Base-by-base conservation (phyloP, 2,888 invertebrate genomes). In the Oscheius myriophilus region DNA sequence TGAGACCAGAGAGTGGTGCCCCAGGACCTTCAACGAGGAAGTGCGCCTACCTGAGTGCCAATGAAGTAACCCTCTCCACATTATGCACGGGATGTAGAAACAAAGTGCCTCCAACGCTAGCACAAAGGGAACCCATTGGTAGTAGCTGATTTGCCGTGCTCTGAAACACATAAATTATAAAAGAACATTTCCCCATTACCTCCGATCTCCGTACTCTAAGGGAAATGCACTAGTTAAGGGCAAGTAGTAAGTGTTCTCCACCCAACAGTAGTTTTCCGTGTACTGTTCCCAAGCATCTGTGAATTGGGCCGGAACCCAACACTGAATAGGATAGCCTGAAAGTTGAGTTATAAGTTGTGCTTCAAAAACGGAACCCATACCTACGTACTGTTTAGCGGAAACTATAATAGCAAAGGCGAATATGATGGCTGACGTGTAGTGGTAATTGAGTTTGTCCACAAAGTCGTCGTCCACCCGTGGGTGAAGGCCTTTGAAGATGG, bases 241-340 rank as follows among this genome's bases (percentile, higher is more conserved):
- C 39, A 89, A 84, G 81, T 87, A 89, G 82, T 89, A 89, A 43
- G 89, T 89, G 82, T 88, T 88, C 71, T 88, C 88, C 55, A 89
- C 89, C 89, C 89, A 89, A 80, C 89, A 89, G 62, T 88, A 88
- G 81, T 88, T 88, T 82, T 89, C 89, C 67, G 89, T 88, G 84
- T 89, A 89, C 78, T 89, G 89, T 78, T 89, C 89, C 86, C 86
- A 86, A 49, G 86, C 86, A 74, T 88, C 88, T 61, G 88, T 88
- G 83, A 89, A 89, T 80, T 89, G 88, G 1, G 89, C 88, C 6
- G 89, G 89, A 73, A 88, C 88, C 89, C 89, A 89, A 70, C 86
- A 86, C 70, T 86, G 86, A 70, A 86, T 86, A 7, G 86, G 86
- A 75, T 86, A 86, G 51, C 86, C 84, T 80, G 73, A 43, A 78